Conservation (phyloP, 2,888 invertebrate genomes). For the Galeopsomyia nigrocyanea region DNA sequence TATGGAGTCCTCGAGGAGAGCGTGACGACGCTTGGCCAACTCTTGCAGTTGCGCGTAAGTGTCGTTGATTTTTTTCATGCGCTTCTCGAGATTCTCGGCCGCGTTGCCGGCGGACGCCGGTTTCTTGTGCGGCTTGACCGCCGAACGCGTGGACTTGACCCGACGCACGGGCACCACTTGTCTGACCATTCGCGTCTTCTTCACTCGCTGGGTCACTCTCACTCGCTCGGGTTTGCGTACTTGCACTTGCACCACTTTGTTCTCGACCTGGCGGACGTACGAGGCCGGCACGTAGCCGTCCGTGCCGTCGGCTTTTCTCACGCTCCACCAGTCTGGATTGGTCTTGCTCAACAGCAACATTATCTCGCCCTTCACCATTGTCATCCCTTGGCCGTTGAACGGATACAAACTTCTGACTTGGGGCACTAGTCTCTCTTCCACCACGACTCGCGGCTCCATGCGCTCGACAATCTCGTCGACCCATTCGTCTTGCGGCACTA, state of each 20-base stretch:
- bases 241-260: slow-evolving; percentile 82
- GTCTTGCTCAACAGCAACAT: slow-evolving; percentile 95
- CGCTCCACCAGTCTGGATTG: slow-evolving; percentile 99
- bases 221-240: slow-evolving; percentile 89
- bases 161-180: slow-evolving; percentile 86
- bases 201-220: slow-evolving; percentile 85
- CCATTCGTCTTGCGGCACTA: slow-evolving; percentile 93
- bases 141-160: slow-evolving; percentile 70
- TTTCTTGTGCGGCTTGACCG: slow-evolving; percentile 65
- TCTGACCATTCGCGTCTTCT: slow-evolving; percentile 89
- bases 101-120: slow-evolving; percentile 72
- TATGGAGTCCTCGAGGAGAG: slow-evolving; percentile 91
- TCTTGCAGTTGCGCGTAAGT: slow-evolving; percentile 87
- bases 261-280: slow-evolving; percentile 93
- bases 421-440: slow-evolving; percentile 88
- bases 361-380: slow-evolving; percentile 90
- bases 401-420: slow-evolving; percentile 91
- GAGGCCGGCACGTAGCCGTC: slow-evolving; percentile 99
- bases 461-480: slow-evolving; percentile 91
- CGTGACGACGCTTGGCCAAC: slow-evolving; percentile 84
- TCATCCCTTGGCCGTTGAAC: slow-evolving; percentile 93
- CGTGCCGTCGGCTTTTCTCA: slow-evolving; percentile 89
- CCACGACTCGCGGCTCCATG: slow-evolving; percentile 86
- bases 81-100: slow-evolving; percentile 84
- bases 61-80: slow-evolving; percentile 83